These are phyloP conservation scores for Thereva nobilitata DNA, from an alignment of 2,888 invertebrate genomes.

Conservation along the genomic window DNA sequence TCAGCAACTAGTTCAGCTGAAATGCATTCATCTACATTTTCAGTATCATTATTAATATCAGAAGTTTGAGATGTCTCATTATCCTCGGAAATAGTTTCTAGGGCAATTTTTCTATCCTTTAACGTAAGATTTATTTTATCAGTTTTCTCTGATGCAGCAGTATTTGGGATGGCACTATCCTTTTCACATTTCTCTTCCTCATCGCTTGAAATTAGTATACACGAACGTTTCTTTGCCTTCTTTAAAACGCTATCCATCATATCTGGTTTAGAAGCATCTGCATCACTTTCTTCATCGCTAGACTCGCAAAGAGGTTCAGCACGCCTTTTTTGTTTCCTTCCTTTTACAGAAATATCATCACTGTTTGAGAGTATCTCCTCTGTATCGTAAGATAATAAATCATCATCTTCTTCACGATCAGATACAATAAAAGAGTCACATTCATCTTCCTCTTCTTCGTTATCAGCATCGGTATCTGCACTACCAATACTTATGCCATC, in stretches of 20 bases:
- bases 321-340: background rate
- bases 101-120: too few relatives aligned
- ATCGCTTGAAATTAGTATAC: slow-evolving; percentile 14
- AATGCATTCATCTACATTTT: background rate
- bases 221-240: background rate
- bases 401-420: slow-evolving; percentile 58
- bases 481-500: slow-evolving; percentile 63
- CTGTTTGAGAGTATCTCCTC: background rate
- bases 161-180: background rate
- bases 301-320: background rate
- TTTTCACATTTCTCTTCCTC: slow-evolving; percentile 3
- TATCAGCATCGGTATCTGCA: slow-evolving; percentile 57
- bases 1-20: too few relatives aligned
- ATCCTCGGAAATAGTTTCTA: too few relatives aligned
- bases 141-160: background rate
- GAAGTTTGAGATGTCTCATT: background rate
- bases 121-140: background rate
- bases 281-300: background rate
- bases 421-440: slow-evolving; percentile 64
- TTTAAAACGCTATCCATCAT: background rate
- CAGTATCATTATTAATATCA: background rate
- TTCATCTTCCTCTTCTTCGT: slow-evolving; percentile 57
- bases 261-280: background rate
- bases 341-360: background rate
- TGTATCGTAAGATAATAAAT: slow-evolving; percentile 57